These are phyloP conservation scores for Venturia canescens DNA, from an alignment of 1,140 invertebrate genomes.

Conservation along the genomic window DNA sequence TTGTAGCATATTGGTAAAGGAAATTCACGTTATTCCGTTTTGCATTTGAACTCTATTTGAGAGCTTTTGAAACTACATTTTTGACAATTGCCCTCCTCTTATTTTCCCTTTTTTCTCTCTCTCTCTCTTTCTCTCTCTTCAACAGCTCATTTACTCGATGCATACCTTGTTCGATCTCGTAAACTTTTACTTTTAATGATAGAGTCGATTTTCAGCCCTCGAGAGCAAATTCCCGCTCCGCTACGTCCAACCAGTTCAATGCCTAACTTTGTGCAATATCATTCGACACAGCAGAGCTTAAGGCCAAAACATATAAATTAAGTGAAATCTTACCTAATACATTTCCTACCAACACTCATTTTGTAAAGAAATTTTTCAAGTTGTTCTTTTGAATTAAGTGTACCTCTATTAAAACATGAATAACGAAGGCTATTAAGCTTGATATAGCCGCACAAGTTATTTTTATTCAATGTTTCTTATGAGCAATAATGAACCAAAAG, in stretches of 20 bases:
- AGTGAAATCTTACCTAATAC: background rate
- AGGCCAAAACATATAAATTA: background rate
- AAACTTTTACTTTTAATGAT: conserved; percentile 16
- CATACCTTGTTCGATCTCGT: background rate
- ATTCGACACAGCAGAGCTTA: background rate
- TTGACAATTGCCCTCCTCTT: background rate
- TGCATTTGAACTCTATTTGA: conserved; percentile 4
- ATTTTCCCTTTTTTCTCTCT: too few relatives aligned
- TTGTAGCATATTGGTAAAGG: background rate
- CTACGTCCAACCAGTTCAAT: background rate
- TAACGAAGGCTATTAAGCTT: too few relatives aligned
- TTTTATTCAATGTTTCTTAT: too few relatives aligned
- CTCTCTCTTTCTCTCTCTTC: conserved; percentile 10
- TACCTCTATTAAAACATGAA: too few relatives aligned
- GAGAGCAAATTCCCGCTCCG: background rate
- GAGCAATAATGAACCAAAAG: too few relatives aligned
- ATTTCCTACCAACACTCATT: background rate
- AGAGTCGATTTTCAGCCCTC: background rate
- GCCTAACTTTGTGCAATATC: background rate
- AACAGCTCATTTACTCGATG: background rate
- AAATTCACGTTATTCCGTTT: background rate
- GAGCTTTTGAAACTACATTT: background rate
- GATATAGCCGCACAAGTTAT: too few relatives aligned
- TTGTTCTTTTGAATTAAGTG: too few relatives aligned
- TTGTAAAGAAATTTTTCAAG: too few relatives aligned